A percentile compares a stretch with the other conserved stretches of the same genome.
These are phyloP conservation scores for Dione juno DNA, from an alignment of 2,888 invertebrate species.

Conservation along the genomic window DNA sequence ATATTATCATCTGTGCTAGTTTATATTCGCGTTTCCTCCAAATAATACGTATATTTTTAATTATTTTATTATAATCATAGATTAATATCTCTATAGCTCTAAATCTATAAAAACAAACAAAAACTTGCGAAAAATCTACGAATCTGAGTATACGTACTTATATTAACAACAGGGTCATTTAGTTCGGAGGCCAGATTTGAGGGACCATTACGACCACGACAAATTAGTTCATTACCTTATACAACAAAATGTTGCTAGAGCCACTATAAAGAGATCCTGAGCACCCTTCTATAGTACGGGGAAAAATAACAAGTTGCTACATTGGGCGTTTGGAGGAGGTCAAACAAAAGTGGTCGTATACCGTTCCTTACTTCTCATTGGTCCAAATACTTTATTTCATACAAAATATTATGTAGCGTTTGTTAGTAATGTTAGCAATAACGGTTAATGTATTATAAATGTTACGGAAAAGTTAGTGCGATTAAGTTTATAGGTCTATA, in stretches of 20 bases:
- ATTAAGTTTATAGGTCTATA: constrained; percentile 13
- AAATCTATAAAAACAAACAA: neutral
- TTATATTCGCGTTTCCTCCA: too few relatives aligned
- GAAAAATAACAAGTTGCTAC: constrained; percentile 35
- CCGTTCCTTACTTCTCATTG: constrained; percentile 47
- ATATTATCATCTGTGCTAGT: too few relatives aligned
- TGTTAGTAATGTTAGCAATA: constrained; percentile 47
- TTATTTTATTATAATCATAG: neutral
- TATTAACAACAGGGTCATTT: constrained; percentile 52
- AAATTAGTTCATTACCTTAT: constrained; percentile 65
- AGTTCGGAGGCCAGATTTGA: constrained; percentile 57
- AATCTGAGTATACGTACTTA: constrained; percentile 45
- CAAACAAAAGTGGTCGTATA: constrained; percentile 43
- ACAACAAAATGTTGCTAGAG: constrained; percentile 51
- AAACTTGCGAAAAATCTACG: neutral
- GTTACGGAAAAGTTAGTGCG: constrained; percentile 39
- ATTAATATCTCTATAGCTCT: neutral
- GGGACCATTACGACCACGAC: constrained; percentile 57
- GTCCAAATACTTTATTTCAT: constrained; percentile 49
- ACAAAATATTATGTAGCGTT: constrained; percentile 50
- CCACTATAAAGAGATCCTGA: constrained; percentile 48
- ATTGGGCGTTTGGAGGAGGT: constrained; percentile 44
- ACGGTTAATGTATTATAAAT: constrained; percentile 46
- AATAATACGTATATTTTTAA: neutral
- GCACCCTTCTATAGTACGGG: constrained; percentile 33